A percentile compares a stretch with the other conserved stretches of the same genome.
Evolutionary conservation across 2,797 vertebrate genomes (phyloP).

Genomic region (Picus viridis): DNA sequence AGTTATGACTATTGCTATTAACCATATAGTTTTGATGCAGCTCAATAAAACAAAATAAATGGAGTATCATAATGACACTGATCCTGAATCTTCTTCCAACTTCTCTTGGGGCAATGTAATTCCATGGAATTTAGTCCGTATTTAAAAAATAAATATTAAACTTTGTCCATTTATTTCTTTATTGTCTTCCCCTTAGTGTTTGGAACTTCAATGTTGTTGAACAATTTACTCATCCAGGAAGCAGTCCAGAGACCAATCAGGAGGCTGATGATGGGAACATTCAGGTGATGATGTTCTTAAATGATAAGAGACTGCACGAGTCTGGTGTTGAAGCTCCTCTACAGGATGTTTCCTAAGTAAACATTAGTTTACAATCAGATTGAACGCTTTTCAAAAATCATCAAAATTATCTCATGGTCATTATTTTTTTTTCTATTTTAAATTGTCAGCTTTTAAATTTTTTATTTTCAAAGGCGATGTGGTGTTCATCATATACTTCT

Average conservation of each 20-base stretch:
- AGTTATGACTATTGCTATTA: neutral
- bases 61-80: neutral
- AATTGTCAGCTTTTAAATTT: neutral
- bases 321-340: conserved; percentile 78
- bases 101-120: neutral
- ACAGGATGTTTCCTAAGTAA: conserved; percentile 79
- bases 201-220: neutral
- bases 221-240: conserved; percentile 75
- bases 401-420: neutral
- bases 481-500: neutral
- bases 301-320: conserved; percentile 61
- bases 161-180: neutral
- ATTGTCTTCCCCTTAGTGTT: neutral
- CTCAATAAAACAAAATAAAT: neutral
- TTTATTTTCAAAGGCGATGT: neutral
- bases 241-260: conserved; percentile 66
- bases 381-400: neutral
- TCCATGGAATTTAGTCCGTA: neutral
- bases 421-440: neutral
- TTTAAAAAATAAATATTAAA: neutral
- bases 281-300: conserved; percentile 75
- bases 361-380: neutral
- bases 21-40: neutral
- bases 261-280: conserved; percentile 47
- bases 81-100: neutral